Evolutionary conservation across 2,888 invertebrate species (phyloP), one percentile per base, ranked within the genome.

Genomic region (Limnephilus auricula): DNA sequence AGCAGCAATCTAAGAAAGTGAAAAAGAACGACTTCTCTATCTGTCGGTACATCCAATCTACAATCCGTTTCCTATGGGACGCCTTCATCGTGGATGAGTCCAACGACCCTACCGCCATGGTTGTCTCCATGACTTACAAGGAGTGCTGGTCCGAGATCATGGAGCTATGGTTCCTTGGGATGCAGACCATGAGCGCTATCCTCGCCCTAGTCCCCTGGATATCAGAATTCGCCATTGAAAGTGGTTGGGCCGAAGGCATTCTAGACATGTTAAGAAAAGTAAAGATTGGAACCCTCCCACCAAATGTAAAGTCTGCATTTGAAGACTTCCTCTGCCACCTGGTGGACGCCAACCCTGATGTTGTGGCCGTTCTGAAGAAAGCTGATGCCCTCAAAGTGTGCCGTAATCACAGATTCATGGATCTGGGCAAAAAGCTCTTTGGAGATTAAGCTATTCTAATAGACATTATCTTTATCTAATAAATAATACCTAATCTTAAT

Each of bases 201-300:
- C 95, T 99, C 80, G 97, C 98, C 31, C 96, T 97, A 92, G 97
- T 98, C 92, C 98, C 98, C 5, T 98, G 98, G 98, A 97, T 98
- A 93, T 98, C 98, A 0, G 98, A 98, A 94, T 98, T 98, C 95
- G 98, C 98, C 6, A 97, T 99, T 92, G 99, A 99, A 94, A 98
- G 98, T 94, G 99, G 99, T n/a, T 99, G 99, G 98, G 98, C 98
- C 5, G 97, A 98, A 94, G 98, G 98, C 18, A 98, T 99, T 91
- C 96, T 98, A 89, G 97, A 97, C 94, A 98, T 97, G 93, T 95
- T 99, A 93, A 97, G 97, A 93, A 98, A 98, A 95, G 98, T 98
- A 0, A 98, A 98, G 95, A 96, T 98, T 93, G 98, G 98, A 90
- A 97, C 98, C 2, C 95, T 99, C 88, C 98, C 97, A 78, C 97